Evolutionary conservation across 2,113 vertebrate genomes (phyloP), one percentile per base, ranked within the genome.

Genomic region (Mesembrinibis cayennensis): DNA sequence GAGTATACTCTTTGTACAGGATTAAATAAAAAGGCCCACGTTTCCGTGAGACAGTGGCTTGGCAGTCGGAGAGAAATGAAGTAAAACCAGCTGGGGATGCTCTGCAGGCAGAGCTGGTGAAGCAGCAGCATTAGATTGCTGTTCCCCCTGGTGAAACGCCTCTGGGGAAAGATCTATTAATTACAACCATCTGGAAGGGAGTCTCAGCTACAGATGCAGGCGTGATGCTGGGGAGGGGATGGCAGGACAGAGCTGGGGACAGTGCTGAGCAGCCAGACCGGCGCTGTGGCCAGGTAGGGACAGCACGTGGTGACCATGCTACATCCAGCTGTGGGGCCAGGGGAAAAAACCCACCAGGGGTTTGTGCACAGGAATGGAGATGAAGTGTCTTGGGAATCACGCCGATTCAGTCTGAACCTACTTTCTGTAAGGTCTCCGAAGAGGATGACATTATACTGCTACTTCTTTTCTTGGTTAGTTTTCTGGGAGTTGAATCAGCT

Each of bases 51-150:
- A 36, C 21, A 19, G 53, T 3, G 56, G 38, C 42, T 80, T 50
- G 52, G 30, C 53, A 83, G 40, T 44, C 19, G 14, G 59, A 9
- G 34, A 70, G 52, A 78, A 94, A 30, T 1, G 1, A 63, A 62
- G n/a, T 21, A 67, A 59, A 77, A 61, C 0, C 19, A 76, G 71
- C 36, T 12, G 0, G 0, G 15, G 19, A 5, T 79, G 66, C 53
- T 71, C 74, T 58, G 65, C 55, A 65, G 82, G 82, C 55, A 82
- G 79, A 52, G 79, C 79, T 85, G 62, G 77, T 49, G 86, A 34
- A 96, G 59, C 26, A 40, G 62, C 73, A 77, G 52, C 40, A 7
- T 3, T 23, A 23, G 38, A 49, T 50, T 70, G 56, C 78, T 78
- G 2, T 69, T 74, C n/a, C 34, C 18, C 8, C 7, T 3, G 17